phyloP scores from a whole-genome alignment of 2,113 vertebrate species.

The Pelusios castaneus region DNA sequence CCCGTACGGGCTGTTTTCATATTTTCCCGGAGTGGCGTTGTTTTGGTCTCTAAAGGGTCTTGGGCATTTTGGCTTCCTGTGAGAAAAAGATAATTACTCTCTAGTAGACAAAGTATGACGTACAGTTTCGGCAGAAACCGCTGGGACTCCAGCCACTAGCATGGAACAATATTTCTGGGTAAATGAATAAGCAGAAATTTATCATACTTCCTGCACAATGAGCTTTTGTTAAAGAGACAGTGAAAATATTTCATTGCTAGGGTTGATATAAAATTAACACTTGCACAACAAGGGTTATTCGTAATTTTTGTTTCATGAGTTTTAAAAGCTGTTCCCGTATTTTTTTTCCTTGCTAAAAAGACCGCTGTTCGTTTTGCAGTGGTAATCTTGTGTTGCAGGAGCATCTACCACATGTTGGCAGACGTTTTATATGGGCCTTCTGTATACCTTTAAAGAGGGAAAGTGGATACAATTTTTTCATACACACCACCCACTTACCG shows the following conservation, averaged over 20 bases:
- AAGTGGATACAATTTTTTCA: not conserved
- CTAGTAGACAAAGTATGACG: constrained; percentile 50
- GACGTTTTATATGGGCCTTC: not conserved
- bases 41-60: constrained; percentile 57
- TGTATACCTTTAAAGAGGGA: not conserved
- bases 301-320: not conserved
- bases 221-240: constrained; percentile 56
- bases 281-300: rapidly evolving
- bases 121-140: constrained; percentile 52
- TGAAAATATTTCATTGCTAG: not conserved
- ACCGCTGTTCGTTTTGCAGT: not conserved
- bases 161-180: constrained; percentile 70
- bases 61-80: constrained; percentile 66
- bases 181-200: constrained; percentile 75
- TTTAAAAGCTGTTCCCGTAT: not conserved
- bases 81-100: constrained; percentile 71
- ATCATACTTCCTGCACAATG: constrained; percentile 68
- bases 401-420: not conserved
- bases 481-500: constrained; percentile 48
- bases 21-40: constrained; percentile 48
- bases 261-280: not conserved
- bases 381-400: not conserved
- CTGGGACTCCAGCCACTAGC: constrained; percentile 64
- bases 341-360: not conserved
- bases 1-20: constrained; percentile 32